These are phyloP conservation scores for Podarcis raffonei DNA, from an alignment of 2,113 vertebrate species.

Conservation along the genomic window DNA sequence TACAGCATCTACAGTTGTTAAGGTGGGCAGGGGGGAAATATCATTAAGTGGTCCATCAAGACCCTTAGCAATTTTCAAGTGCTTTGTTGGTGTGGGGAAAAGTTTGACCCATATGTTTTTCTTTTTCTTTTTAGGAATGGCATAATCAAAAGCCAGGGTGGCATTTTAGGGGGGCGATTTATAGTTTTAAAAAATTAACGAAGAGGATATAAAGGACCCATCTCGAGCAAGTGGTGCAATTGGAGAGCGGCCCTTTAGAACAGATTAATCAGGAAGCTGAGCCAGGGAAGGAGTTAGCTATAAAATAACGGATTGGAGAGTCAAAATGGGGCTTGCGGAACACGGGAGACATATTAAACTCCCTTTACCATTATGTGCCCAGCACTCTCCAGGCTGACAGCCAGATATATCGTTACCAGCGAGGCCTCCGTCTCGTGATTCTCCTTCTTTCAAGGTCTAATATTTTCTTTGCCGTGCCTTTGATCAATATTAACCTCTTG, in stretches of 20 bases:
- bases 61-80: no score
- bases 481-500: constrained; percentile 64
- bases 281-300: constrained; percentile 33
- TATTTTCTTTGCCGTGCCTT: constrained; percentile 63
- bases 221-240: neutral
- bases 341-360: constrained; percentile 43
- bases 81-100: neutral
- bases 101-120: no score
- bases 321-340: constrained; percentile 13
- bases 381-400: constrained; percentile 24
- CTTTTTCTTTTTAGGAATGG: no score
- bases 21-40: no score
- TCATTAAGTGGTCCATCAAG: no score
- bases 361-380: constrained; percentile 1
- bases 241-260: neutral
- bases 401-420: constrained; percentile 56
- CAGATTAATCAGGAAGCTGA: constrained; percentile 14
- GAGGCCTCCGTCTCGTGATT: constrained; percentile 60
- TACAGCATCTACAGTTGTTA: no score
- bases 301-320: constrained; percentile 37
- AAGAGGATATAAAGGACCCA: neutral
- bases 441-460: constrained; percentile 68
- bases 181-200: neutral
- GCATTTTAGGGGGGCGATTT: neutral
- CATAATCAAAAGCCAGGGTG: neutral